These are phyloP conservation scores for Cottoperca gobio DNA, from an alignment of 2,797 vertebrate species.

Conservation along the genomic window DNA sequence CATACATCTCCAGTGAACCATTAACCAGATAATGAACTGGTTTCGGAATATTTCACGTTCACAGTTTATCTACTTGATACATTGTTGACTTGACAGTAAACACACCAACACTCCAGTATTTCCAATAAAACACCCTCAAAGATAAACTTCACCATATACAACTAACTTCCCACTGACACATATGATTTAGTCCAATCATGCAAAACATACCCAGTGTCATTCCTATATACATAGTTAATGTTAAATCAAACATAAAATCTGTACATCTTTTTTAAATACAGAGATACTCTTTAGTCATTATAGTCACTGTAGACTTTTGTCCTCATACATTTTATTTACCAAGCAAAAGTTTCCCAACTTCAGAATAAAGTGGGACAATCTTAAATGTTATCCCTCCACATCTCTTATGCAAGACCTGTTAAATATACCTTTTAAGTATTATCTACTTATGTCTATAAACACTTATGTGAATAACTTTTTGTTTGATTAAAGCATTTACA, in stretches of 20 bases:
- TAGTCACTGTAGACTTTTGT: constrained; percentile 30
- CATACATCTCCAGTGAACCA: constrained; percentile 38
- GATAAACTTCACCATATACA: constrained; percentile 58
- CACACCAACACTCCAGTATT: constrained; percentile 56
- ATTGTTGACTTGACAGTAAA: constrained; percentile 54
- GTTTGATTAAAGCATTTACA: constrained; percentile 72
- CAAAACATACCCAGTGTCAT: constrained; percentile 66
- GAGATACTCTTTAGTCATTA: constrained; percentile 24
- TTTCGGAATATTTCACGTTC: constrained; percentile 51
- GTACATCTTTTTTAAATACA: constrained; percentile 35
- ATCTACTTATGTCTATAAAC: constrained; percentile 43
- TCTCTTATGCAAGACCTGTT: constrained; percentile 35
- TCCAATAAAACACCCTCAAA: constrained; percentile 53
- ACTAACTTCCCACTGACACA: constrained; percentile 48
- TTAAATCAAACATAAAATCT: constrained; percentile 55
- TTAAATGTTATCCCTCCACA: constrained; percentile 25
- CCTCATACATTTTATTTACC: constrained; percentile 41
- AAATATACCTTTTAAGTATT: constrained; percentile 42
- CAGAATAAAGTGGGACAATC: constrained; percentile 39
- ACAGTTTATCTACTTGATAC: constrained; percentile 51
- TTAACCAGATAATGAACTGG: constrained; percentile 36
- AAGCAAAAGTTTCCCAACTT: constrained; percentile 30
- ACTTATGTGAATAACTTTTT: constrained; percentile 21
- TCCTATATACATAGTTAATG: constrained; percentile 54
- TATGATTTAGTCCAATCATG: constrained; percentile 69